These are phyloP conservation scores for Polia nebulosa DNA, from an alignment of 2,888 invertebrate genomes.

Conservation along the genomic window DNA sequence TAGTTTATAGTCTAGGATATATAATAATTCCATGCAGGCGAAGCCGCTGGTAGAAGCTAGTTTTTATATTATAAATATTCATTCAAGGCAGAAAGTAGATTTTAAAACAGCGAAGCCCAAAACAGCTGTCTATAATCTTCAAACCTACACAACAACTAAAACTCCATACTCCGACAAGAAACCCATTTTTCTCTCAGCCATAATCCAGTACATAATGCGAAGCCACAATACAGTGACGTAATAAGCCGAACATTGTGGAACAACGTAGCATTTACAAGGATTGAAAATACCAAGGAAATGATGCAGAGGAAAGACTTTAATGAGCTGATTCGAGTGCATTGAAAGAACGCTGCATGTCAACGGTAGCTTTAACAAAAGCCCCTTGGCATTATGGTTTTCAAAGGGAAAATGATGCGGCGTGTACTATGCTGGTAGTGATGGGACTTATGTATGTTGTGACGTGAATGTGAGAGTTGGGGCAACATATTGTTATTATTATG, in stretches of 20 bases:
- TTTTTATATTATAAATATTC: too few relatives aligned
- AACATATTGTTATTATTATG: slow-evolving; percentile 12
- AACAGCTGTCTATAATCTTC: neutral
- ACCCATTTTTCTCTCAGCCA: slow-evolving; percentile 26
- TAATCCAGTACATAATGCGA: slow-evolving; percentile 43
- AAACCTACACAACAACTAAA: slow-evolving; percentile 1
- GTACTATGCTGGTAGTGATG: slow-evolving; percentile 18
- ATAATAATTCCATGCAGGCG: too few relatives aligned
- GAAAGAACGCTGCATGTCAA: slow-evolving; percentile 73
- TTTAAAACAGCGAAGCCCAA: too few relatives aligned
- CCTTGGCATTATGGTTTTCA: slow-evolving; percentile 77
- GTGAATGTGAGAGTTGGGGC: slow-evolving; percentile 42
- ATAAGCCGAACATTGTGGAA: slow-evolving; percentile 69
- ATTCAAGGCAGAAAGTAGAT: too few relatives aligned
- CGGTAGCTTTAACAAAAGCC: slow-evolving; percentile 71
- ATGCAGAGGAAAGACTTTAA: slow-evolving; percentile 80
- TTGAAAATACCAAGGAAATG: slow-evolving; percentile 82
- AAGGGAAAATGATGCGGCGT: slow-evolving; percentile 75
- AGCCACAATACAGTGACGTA: slow-evolving; percentile 64
- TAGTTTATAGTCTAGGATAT: too few relatives aligned
- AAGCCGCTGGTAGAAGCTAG: too few relatives aligned
- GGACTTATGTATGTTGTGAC: slow-evolving; percentile 34
- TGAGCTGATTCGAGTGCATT: slow-evolving; percentile 82
- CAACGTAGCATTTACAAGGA: slow-evolving; percentile 68
- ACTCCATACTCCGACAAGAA: slow-evolving; percentile 8